Evolutionary conservation across 2,113 vertebrate species (phyloP), one percentile per base, ranked within the genome.

Genomic region (Ceyx melanurus): DNA sequence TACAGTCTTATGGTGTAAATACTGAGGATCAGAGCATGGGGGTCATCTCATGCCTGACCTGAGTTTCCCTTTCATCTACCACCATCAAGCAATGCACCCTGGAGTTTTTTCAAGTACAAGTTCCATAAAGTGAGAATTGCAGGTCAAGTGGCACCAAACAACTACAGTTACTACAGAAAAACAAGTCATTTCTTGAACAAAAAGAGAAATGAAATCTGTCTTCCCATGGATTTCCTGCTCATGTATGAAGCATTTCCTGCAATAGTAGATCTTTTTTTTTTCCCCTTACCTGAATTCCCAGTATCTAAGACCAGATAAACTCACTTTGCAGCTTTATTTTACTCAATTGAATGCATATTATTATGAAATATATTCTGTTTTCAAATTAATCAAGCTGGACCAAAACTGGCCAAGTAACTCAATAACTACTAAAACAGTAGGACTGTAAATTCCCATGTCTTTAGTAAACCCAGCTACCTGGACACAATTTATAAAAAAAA

Each of bases 51-150:
- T 33, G 16, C 29, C 58, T 53, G n/a, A 46, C 16, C 17, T 14
- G 45, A 77, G n/a, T 60, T 86, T 67, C 48, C 9, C 17, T 50
- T 43, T 48, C 31, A 50, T 31, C 17, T 19, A 67, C 18, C 29
- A 64, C 0, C 0, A 40, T 51, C 62, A 72, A 72, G 21, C 7
- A 76, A 50, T 7, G 5, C 21, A 61, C 5, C 18, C 12, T 61
- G 1, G 1, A 72, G 9, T 23, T 45, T 61, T 61, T 66, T 78
- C 29, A 72, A 60, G 60, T 33, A 65, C 13, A 60, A 64, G 15
- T 51, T 64, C 64, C 60, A 64, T 37, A 68, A 70, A 71, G 25
- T 66, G 37, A 53, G 28, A 71, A 62, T 35, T 31, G n/a, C 37
- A 46, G 17, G 46, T 77, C 45, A 82, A 51, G 50, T 3, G 2